Percentiles rank a stretch among this genome's conserved stretches.
phyloP scores from a whole-genome alignment of 2,113 vertebrate species.

The Tretioscincus oriximinensis region DNA sequence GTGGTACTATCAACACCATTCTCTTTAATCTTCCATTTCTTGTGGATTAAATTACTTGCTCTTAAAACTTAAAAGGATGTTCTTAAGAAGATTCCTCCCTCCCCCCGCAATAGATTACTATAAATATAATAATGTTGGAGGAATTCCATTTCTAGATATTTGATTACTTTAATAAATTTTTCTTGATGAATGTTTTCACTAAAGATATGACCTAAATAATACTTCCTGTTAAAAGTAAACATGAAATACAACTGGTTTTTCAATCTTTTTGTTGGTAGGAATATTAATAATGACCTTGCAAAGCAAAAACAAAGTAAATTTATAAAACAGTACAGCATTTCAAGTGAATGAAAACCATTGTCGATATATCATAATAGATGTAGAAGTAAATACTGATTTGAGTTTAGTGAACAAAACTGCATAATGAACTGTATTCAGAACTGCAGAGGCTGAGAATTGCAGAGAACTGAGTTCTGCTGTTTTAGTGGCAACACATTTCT shows the following conservation, averaged over 20 bases:
- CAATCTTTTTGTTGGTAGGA: background rate
- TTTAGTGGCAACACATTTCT: no score
- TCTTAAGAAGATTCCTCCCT: background rate
- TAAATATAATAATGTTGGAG: background rate
- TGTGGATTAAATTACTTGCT: background rate
- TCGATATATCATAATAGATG: background rate
- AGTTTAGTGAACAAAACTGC: background rate
- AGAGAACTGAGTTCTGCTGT: no score
- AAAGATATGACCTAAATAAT: background rate
- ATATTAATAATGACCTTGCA: background rate
- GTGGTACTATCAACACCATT: background rate
- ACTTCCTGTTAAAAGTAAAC: no score
- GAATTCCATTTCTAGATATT: background rate
- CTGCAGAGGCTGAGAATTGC: no score
- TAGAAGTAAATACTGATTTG: background rate
- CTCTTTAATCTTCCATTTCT: slow-evolving; percentile 14
- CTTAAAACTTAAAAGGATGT: slow-evolving; percentile 17
- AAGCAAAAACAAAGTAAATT: background rate
- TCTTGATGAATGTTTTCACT: background rate
- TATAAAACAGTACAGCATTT: background rate
- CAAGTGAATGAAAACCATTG: background rate
- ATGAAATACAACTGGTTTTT: background rate
- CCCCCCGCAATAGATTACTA: background rate
- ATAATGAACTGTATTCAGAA: no score
- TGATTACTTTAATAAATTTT: background rate